Conservation (phyloP, 64 coral and sea anemone genomes). For the Stichodactyla helianthus region DNA sequence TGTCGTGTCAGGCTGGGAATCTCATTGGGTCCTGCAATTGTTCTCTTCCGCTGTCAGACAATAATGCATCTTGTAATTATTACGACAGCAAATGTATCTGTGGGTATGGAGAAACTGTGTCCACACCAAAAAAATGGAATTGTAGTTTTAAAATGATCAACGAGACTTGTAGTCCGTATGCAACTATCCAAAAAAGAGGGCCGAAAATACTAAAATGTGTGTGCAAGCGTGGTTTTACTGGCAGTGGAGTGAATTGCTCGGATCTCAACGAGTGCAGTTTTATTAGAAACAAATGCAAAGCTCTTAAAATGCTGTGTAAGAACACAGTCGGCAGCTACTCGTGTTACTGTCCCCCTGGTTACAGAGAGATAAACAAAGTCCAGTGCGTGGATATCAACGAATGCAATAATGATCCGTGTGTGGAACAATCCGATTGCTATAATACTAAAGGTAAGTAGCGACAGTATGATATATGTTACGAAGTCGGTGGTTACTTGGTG, state of each 20-base stretch:
- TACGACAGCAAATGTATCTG: neutral
- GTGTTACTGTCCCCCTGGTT: slow-evolving; percentile 26
- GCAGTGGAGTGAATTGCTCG: slow-evolving; percentile 19
- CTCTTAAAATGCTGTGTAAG: neutral
- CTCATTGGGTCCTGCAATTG: neutral
- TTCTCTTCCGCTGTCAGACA: neutral
- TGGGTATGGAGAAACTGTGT: neutral
- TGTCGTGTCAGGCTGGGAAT: neutral
- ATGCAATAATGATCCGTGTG: neutral
- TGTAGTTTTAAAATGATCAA: slow-evolving; percentile 44
- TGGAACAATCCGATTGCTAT: neutral
- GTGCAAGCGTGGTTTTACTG: slow-evolving; percentile 30
- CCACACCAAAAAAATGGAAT: slow-evolving; percentile 1
- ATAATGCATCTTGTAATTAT: neutral
- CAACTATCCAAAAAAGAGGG: neutral
- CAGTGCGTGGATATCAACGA: slow-evolving; percentile 6
- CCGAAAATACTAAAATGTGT: slow-evolving; percentile 18
- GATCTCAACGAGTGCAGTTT: slow-evolving; percentile 45
- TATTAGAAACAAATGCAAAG: neutral
- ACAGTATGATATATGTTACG: neutral
- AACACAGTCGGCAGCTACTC: slow-evolving; percentile 27
- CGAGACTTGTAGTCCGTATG: slow-evolving; percentile 27
- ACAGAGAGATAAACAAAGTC: neutral
- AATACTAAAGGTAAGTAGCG: neutral
- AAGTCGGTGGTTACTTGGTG: no score